phyloP scores from a whole-genome alignment of 2,113 vertebrate genomes.

The Enhydra lutris region DNA sequence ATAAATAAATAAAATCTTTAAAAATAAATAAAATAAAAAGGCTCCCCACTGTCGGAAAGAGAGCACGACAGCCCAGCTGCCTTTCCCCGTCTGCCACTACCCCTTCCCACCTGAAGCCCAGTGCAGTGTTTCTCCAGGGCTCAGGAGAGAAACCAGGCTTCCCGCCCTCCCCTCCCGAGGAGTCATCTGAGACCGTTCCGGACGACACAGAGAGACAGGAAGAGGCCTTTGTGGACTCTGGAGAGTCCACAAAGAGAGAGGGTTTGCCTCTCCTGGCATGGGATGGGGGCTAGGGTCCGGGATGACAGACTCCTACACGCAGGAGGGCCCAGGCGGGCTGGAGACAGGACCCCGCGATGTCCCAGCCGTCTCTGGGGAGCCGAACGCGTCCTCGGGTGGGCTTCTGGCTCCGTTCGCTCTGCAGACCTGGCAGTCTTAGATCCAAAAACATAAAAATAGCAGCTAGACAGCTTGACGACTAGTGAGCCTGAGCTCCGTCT shows the following conservation, averaged over 20 bases:
- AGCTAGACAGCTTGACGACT: accelerated
- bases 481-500: accelerated
- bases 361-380: neutral
- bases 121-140: too few relatives aligned
- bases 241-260: neutral
- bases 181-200: neutral
- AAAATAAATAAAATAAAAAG: too few relatives aligned
- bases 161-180: neutral
- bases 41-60: neutral
- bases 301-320: too few relatives aligned
- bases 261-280: neutral
- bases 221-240: neutral
- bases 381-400: accelerated
- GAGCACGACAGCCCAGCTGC: too few relatives aligned
- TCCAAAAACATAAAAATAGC: neutral
- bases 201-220: neutral
- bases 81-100: too few relatives aligned
- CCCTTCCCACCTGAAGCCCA: neutral
- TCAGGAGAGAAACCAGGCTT: too few relatives aligned
- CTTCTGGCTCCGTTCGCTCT: neutral
- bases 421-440: neutral
- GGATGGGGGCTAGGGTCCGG: neutral
- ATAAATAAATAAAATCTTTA: too few relatives aligned
- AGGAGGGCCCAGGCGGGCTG: neutral
- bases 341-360: neutral